Base-by-base conservation (phyloP, 1,140 invertebrate genomes). In the Bombyx mandarina region DNA sequence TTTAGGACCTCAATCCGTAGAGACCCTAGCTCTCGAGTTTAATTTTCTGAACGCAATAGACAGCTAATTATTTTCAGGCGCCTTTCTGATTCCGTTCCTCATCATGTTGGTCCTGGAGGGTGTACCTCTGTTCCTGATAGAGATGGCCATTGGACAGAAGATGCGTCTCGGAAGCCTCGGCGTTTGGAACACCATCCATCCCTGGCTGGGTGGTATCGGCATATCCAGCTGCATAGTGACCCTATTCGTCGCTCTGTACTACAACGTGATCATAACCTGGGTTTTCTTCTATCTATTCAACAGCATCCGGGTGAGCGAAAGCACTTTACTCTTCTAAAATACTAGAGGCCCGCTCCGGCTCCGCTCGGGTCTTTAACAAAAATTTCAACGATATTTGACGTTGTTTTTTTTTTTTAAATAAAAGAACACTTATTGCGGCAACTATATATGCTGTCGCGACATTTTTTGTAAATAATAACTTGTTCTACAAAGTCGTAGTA, bases 201-300 rank as follows among this genome's bases (percentile, higher is more conserved):
- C 97, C 0, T 97, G 96, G 94, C 88, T 97, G 57, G 96, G 95
- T 6, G 95, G 95, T 46, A 95, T 97, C 61, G 94, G 95, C 12
- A 95, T 98, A 57, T 94, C 96, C 9, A 95, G 94, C 55, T 97
- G 96, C 73, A 92, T 98, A 52, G 96, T 99, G 48, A 97, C 96
- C 0, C 93, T 96, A 53, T 96, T 97, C 75, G 95, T 98, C 18
- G 94, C 95, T 1, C 90, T 99, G 45, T 99, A 99, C 86, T 99
- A 99, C 89, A 99, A 99, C 76, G 96, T 99, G 65, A 99, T 99
- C 78, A 97, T 99, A 73, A 97, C 97, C 48, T 99, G 98, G 98
- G 98, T 97, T 64, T 94, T 99, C 88, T 99, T 94, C 82, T 99
- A 99, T 77, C 92, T 97, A 56, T 96, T 96, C 86, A 96, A 97